Conservation (phyloP, 2,113 vertebrate species). For the Zootoca vivipara region DNA sequence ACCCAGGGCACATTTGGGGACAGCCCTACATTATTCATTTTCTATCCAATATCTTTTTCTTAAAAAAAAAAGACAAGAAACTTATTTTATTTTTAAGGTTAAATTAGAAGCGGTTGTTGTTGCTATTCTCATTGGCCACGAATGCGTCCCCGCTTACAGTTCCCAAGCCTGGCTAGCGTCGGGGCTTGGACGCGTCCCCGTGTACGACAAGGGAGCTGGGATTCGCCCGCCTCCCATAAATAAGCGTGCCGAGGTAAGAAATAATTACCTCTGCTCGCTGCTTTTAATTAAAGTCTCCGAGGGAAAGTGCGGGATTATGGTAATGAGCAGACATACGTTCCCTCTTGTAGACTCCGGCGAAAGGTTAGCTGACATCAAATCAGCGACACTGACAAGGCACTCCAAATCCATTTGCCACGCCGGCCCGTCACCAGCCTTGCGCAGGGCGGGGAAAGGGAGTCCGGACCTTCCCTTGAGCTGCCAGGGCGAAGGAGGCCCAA, state of each 20-base stretch:
- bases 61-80: not conserved
- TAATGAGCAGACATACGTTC: slow-evolving; percentile 91
- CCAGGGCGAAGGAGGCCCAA: not conserved
- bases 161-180: slow-evolving; percentile 41
- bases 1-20: not conserved
- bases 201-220: slow-evolving; percentile 63
- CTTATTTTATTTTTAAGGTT: not conserved
- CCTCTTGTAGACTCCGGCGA: slow-evolving; percentile 81
- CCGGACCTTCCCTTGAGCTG: slow-evolving; percentile 30
- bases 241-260: slow-evolving; percentile 80
- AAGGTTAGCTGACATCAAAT: slow-evolving; percentile 86
- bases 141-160: not conserved
- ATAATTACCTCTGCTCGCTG: slow-evolving; percentile 90
- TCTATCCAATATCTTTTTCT: not conserved
- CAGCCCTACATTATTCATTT: not conserved
- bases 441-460: slow-evolving; percentile 34
- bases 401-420: slow-evolving; percentile 83
- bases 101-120: not conserved
- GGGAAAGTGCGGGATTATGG: slow-evolving; percentile 95
- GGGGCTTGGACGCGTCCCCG: slow-evolving; percentile 40
- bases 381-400: slow-evolving; percentile 84
- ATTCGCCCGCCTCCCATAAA: slow-evolving; percentile 74
- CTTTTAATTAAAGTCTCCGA: slow-evolving; percentile 96
- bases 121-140: not conserved
- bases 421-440: slow-evolving; percentile 39